Percentiles rank a stretch among this genome's conserved stretches.
These are phyloP conservation scores for Brachionus sp. DNA, from an alignment of 1,140 invertebrate genomes.

Conservation along the genomic window DNA sequence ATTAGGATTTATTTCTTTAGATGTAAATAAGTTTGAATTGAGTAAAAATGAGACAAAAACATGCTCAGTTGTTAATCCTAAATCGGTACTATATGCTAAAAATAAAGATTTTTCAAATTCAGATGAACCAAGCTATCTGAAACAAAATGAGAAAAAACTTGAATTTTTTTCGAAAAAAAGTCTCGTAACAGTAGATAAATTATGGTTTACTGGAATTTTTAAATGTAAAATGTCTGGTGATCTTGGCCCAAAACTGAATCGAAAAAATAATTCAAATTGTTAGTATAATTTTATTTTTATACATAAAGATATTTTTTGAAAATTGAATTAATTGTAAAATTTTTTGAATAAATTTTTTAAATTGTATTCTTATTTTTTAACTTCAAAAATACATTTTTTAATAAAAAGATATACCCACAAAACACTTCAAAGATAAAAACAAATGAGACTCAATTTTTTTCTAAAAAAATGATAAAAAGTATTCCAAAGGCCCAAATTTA, in stretches of 20 bases:
- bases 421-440: no score
- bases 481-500: no score
- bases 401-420: no score
- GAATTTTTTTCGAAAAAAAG: background rate
- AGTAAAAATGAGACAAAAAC: background rate
- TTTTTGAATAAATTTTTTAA: no score
- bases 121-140: background rate
- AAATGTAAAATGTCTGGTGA: constrained; percentile 5
- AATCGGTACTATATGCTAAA: background rate
- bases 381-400: no score
- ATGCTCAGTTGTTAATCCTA: background rate
- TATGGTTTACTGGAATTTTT: constrained; percentile 28
- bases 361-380: no score
- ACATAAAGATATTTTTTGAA: no score
- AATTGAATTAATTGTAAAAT: no score
- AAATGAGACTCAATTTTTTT: no score
- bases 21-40: background rate
- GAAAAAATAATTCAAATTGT: background rate
- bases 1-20: background rate
- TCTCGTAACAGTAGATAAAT: constrained; percentile 1
- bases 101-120: background rate
- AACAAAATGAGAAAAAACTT: background rate
- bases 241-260: constrained; percentile 6
- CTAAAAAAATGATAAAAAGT: no score
- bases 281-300: background rate